A percentile compares a stretch with the other conserved stretches of the same genome.
phyloP scores from a whole-genome alignment of 2,113 vertebrate genomes.

The Eudyptes chrysolophus region DNA sequence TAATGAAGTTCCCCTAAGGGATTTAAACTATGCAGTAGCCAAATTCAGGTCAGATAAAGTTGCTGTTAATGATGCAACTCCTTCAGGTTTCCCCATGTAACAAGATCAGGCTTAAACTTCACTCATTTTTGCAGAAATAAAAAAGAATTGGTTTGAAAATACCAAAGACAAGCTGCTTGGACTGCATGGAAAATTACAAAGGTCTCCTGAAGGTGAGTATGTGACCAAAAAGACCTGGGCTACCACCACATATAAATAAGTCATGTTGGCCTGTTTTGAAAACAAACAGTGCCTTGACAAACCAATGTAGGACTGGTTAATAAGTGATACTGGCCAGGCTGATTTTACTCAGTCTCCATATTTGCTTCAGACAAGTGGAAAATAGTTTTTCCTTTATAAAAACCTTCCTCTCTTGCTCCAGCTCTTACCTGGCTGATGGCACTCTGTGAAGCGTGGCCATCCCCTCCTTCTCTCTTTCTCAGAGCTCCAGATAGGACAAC shows the following conservation, averaged over 20 bases:
- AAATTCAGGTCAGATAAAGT: constrained; percentile 49
- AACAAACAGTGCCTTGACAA: not conserved
- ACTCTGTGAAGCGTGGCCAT: not conserved
- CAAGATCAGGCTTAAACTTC: not conserved
- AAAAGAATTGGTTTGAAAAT: not conserved
- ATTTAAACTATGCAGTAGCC: constrained; percentile 16
- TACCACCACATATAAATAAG: not conserved
- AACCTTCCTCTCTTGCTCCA: not conserved
- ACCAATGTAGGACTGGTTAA: not conserved
- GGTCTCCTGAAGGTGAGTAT: not conserved
- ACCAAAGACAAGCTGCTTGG: not conserved
- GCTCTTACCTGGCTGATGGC: not conserved
- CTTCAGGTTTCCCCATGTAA: not conserved
- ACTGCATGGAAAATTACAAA: not conserved
- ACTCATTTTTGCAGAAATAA: not conserved
- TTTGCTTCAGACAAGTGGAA: not conserved
- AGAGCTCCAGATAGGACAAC: not conserved
- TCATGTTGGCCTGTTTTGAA: not conserved
- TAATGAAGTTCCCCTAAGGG: constrained; percentile 9
- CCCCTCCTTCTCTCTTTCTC: not conserved
- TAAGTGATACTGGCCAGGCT: not conserved
- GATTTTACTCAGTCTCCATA: not conserved
- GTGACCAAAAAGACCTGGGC: not conserved
- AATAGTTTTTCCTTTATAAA: not conserved
- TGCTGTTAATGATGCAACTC: constrained; percentile 23